phyloP scores from a whole-genome alignment of 1,140 invertebrate species.

The Leptinotarsa undecemlineata region DNA sequence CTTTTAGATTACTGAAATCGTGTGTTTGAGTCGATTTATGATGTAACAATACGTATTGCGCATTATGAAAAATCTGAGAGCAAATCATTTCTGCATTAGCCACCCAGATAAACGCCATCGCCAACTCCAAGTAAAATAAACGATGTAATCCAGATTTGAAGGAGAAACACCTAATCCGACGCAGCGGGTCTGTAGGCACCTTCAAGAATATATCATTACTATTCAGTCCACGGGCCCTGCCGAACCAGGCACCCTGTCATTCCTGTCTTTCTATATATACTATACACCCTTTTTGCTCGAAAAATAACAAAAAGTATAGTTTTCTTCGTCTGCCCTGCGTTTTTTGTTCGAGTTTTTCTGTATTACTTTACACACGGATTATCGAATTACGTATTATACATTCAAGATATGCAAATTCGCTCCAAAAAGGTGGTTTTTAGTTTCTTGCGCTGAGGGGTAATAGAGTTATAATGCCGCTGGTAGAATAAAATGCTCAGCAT shows the following conservation, averaged over 20 bases:
- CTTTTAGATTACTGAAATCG: too few species aligned
- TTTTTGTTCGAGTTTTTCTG: slow-evolving; percentile 12
- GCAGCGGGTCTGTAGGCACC: slow-evolving; percentile 1
- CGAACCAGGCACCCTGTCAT: slow-evolving; percentile 49
- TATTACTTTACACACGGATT: slow-evolving; percentile 27
- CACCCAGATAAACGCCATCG: too few species aligned
- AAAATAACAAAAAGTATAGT: slow-evolving; percentile 40
- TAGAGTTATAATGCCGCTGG: neutral
- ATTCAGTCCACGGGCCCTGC: slow-evolving; percentile 47
- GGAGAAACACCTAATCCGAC: neutral
- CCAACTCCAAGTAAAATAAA: too few species aligned
- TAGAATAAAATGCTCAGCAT: neutral
- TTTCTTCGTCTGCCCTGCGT: slow-evolving; percentile 17
- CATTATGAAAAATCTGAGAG: too few species aligned
- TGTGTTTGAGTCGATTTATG: too few species aligned
- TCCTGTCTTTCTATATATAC: slow-evolving; percentile 50
- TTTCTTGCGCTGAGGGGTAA: slow-evolving; percentile 8
- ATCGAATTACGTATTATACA: slow-evolving; percentile 16
- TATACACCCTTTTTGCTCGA: slow-evolving; percentile 47
- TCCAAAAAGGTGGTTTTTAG: slow-evolving; percentile 20
- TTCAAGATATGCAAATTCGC: slow-evolving; percentile 21
- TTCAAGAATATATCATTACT: slow-evolving; percentile 44
- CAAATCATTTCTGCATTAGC: too few species aligned
- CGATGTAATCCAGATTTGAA: neutral
- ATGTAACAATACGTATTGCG: too few species aligned